These are phyloP conservation scores for Sebastes oblongus DNA, from an alignment of 2,797 vertebrate genomes.

Conservation along the genomic window DNA sequence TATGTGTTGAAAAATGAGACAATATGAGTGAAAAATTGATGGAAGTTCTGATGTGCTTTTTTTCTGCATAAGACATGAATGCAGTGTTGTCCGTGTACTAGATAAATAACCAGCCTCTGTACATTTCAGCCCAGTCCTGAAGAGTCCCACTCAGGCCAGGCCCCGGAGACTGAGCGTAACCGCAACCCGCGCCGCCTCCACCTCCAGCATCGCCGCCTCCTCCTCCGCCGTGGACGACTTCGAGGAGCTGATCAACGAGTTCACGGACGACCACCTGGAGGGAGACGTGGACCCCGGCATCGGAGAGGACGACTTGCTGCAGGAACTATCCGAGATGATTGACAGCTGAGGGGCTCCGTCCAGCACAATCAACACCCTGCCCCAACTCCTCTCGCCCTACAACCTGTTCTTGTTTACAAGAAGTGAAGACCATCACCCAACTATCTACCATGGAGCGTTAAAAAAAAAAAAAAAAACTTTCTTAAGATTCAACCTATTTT, in stretches of 20 bases:
- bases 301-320: slow-evolving; percentile 83
- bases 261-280: slow-evolving; percentile 91
- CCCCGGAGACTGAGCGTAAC: slow-evolving; percentile 79
- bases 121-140: slow-evolving; percentile 56
- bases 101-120: not conserved
- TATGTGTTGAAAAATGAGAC: not conserved
- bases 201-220: slow-evolving; percentile 49
- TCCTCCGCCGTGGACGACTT: slow-evolving; percentile 88
- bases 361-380: not conserved
- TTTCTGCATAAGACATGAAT: not conserved
- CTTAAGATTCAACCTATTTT: not conserved
- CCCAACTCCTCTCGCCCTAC: not conserved
- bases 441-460: not conserved
- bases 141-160: slow-evolving; percentile 72
- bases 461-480: not conserved
- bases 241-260: slow-evolving; percentile 93
- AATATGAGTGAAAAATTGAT: not conserved
- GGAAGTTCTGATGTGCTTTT: not conserved
- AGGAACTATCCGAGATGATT: slow-evolving; percentile 78
- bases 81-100: not conserved
- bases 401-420: not conserved
- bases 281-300: slow-evolving; percentile 90
- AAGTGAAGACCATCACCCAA: not conserved
- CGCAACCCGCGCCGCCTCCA: slow-evolving; percentile 34
- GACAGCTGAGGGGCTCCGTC: slow-evolving; percentile 67